Evolutionary conservation across 2,888 invertebrate genomes (phyloP).

Genomic region (Exephanes ischioxanthus): DNA sequence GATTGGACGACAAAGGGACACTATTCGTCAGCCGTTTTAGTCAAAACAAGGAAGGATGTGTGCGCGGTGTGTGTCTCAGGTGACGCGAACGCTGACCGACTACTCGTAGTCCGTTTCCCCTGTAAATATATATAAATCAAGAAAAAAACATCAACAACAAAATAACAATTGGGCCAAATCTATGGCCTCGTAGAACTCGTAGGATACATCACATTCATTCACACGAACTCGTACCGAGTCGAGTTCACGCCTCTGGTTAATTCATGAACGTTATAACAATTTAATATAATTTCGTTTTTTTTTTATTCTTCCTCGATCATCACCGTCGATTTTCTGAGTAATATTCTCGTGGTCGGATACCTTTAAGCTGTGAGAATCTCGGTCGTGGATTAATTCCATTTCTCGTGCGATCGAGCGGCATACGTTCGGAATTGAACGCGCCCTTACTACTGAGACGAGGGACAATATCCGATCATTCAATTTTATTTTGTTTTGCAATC

Average conservation of each 20-base stretch:
- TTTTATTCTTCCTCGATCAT: not conserved
- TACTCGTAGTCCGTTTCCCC: constrained; percentile 55
- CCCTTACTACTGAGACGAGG: constrained; percentile 18
- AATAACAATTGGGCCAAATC: constrained; percentile 48
- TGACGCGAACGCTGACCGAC: constrained; percentile 53
- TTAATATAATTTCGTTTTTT: constrained; percentile 12
- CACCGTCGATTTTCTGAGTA: constrained; percentile 5
- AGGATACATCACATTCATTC: constrained; percentile 55
- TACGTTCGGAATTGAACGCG: constrained; percentile 8
- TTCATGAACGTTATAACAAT: constrained; percentile 34
- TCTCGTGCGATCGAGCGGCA: not conserved
- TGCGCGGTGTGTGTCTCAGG: constrained; percentile 18
- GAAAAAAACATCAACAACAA: constrained; percentile 26
- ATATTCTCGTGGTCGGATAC: not conserved
- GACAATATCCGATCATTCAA: constrained; percentile 20
- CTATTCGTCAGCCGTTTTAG: constrained; percentile 62
- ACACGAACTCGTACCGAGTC: constrained; percentile 26
- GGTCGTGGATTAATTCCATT: not conserved
- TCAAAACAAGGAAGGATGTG: constrained; percentile 39
- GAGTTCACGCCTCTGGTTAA: constrained; percentile 39
- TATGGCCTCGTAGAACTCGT: constrained; percentile 49
- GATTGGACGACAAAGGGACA: constrained; percentile 54
- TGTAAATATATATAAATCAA: constrained; percentile 56
- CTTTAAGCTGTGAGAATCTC: not conserved
- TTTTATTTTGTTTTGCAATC: not conserved